Evolutionary conservation across 2,113 vertebrate species (phyloP).

Genomic region (Apodemus sylvaticus): DNA sequence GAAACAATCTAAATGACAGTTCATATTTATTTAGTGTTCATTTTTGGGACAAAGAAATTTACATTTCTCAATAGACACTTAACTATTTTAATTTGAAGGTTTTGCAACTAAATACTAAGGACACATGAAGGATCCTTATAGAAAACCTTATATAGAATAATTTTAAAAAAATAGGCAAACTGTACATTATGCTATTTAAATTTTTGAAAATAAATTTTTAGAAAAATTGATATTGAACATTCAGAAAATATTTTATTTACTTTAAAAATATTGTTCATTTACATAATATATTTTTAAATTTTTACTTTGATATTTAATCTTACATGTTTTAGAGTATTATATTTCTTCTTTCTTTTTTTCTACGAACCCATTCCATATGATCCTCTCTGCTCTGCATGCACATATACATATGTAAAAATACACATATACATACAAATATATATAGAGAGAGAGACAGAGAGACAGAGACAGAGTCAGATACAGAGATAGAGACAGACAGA

Average conservation of each 20-base stretch:
- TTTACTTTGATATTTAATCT: background rate
- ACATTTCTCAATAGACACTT: background rate
- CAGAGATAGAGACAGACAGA: background rate
- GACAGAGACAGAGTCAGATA: no score
- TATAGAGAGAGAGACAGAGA: no score
- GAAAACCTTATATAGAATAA: no score
- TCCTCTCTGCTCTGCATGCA: background rate
- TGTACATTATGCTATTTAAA: background rate
- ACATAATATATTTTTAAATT: background rate
- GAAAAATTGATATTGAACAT: background rate
- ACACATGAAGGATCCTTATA: no score
- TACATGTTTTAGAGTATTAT: background rate
- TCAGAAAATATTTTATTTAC: background rate
- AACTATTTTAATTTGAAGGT: background rate
- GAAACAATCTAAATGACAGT: background rate
- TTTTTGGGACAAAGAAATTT: background rate
- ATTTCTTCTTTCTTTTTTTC: background rate
- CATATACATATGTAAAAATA: background rate
- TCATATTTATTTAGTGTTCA: background rate
- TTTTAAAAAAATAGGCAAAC: background rate
- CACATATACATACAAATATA: background rate
- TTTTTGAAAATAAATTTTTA: background rate
- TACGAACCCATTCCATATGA: background rate
- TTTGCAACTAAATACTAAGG: background rate
- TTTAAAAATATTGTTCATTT: background rate